Conservation (phyloP, 2,888 invertebrate species). For the Acheta domesticus region DNA sequence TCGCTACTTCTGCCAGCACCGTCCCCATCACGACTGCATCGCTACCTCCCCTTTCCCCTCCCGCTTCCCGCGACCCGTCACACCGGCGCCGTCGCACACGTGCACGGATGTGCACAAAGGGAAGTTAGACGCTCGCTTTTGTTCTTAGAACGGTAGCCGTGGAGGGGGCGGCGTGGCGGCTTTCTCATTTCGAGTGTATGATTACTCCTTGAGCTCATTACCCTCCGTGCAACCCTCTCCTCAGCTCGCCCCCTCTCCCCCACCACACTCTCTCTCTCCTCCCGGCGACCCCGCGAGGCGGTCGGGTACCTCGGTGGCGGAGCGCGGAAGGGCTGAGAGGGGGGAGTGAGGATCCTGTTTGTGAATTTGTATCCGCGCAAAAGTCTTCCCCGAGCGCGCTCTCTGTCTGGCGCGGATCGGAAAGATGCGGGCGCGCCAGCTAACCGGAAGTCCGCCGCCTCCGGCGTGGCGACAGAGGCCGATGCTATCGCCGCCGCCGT, state of each 20-base stretch:
- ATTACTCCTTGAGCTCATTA: slow-evolving; percentile 1
- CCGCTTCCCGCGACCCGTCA: neutral
- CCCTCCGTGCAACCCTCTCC: neutral
- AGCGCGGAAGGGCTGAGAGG: too few species aligned
- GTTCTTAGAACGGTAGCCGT: neutral
- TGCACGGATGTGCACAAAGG: slow-evolving; percentile 5
- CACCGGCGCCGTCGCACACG: neutral
- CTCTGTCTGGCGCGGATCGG: neutral
- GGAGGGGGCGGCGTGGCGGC: too few species aligned
- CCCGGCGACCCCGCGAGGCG: neutral
- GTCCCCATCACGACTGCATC: neutral
- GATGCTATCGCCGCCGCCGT: neutral
- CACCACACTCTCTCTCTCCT: neutral
- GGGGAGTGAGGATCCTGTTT: neutral
- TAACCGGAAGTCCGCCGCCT: neutral
- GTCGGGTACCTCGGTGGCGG: neutral
- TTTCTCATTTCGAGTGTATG: neutral
- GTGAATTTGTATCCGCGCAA: slow-evolving; percentile 18
- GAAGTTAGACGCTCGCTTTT: neutral
- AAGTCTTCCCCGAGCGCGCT: neutral
- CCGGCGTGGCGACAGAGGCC: neutral
- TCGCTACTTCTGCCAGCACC: neutral
- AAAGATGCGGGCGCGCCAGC: slow-evolving; percentile 9
- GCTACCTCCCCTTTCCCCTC: neutral
- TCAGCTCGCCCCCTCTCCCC: too few species aligned